A percentile compares a stretch with the other conserved stretches of the same genome.
phyloP scores from a whole-genome alignment of 2,113 vertebrate species.

The Heterochromis multidens region DNA sequence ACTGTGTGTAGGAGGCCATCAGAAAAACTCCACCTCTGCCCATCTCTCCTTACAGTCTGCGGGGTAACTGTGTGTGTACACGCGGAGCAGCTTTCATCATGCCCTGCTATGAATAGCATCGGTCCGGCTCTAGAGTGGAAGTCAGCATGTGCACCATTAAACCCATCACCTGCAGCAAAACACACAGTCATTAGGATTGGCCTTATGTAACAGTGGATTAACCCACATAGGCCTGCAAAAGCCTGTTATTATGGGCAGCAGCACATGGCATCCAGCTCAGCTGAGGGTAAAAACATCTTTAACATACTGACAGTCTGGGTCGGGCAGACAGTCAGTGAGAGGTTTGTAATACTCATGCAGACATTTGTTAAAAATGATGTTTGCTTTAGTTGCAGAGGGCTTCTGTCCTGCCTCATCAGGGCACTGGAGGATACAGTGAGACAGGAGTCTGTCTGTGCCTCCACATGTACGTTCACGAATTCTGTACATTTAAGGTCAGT shows the following conservation, averaged over 20 bases:
- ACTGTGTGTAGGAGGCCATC: not conserved
- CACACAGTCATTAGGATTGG: slow-evolving; percentile 50
- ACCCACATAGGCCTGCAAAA: slow-evolving; percentile 56
- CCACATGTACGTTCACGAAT: not conserved
- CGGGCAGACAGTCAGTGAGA: not conserved
- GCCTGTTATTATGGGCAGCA: slow-evolving; percentile 50
- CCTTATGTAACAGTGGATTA: slow-evolving; percentile 63
- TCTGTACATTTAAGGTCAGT: not conserved
- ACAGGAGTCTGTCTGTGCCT: not conserved
- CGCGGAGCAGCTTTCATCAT: not conserved
- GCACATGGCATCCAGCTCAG: slow-evolving; percentile 40
- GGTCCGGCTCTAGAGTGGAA: not conserved
- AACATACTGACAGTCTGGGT: not conserved
- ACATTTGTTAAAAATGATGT: not conserved
- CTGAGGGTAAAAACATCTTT: slow-evolving; percentile 13
- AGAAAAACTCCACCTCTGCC: not conserved
- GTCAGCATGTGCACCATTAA: slow-evolving; percentile 37
- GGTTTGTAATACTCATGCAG: not conserved
- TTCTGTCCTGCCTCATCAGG: not conserved
- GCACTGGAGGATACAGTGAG: not conserved
- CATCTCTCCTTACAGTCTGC: not conserved
- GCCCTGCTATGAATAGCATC: not conserved
- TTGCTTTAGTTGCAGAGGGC: not conserved
- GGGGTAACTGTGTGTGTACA: not conserved
- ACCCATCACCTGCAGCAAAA: slow-evolving; percentile 58